phyloP scores from a whole-genome alignment of 2,113 vertebrate genomes.

The Atlantisia rogersi region DNA sequence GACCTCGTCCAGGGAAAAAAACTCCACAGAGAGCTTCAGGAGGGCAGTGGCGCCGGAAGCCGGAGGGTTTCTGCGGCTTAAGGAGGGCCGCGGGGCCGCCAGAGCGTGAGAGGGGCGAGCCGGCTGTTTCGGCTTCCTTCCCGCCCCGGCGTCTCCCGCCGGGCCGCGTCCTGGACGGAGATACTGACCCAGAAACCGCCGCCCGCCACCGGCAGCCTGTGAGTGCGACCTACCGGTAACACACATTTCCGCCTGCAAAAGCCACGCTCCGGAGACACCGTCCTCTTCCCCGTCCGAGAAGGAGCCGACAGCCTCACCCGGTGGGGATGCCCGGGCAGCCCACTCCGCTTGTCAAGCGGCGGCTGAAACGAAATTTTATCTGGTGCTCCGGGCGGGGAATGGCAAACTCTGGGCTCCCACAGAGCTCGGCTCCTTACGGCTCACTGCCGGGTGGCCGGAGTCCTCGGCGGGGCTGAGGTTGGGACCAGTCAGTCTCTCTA shows the following conservation, averaged over 20 bases:
- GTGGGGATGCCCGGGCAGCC: neutral
- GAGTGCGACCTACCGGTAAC: neutral
- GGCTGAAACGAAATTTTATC: fast-evolving
- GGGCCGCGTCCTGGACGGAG: no score
- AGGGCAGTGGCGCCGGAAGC: neutral
- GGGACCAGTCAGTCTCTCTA: no score
- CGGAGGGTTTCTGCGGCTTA: neutral
- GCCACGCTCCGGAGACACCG: fast-evolving
- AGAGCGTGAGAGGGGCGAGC: neutral
- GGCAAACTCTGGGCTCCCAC: neutral
- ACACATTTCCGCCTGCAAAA: neutral
- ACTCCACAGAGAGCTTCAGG: fast-evolving
- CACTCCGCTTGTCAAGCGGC: neutral
- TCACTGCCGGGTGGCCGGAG: neutral
- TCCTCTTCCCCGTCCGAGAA: no score
- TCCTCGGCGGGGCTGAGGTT: fast-evolving
- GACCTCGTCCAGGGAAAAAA: neutral
- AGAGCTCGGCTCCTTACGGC: neutral
- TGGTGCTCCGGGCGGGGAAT: neutral
- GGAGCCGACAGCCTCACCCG: no score
- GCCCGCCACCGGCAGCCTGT: no score
- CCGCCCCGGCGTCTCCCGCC: no score
- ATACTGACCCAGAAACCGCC: neutral
- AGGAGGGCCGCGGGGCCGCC: fast-evolving
- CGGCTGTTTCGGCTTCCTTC: neutral